These are phyloP conservation scores for Heteromormyrus szaboi DNA, from an alignment of 2,797 vertebrate genomes.

Conservation along the genomic window DNA sequence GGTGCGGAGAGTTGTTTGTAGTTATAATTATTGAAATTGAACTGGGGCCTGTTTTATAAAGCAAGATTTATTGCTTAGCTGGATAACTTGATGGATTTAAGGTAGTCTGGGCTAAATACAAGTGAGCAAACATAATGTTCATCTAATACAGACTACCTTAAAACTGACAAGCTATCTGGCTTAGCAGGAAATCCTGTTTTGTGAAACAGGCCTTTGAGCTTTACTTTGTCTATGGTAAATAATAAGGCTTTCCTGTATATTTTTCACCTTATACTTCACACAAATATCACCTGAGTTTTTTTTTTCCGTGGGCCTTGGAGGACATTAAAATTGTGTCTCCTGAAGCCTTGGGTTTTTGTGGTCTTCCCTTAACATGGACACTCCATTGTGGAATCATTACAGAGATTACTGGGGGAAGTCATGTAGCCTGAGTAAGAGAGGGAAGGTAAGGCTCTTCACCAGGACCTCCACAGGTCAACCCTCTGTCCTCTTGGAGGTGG, in stretches of 20 bases:
- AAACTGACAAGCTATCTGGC: background rate
- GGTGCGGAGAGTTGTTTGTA: background rate
- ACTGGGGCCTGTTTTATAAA: background rate
- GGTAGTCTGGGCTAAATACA: background rate
- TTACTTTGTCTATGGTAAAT: background rate
- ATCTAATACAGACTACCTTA: background rate
- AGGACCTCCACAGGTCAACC: background rate
- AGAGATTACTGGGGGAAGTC: background rate
- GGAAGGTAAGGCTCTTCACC: background rate
- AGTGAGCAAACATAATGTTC: background rate
- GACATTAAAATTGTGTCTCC: background rate
- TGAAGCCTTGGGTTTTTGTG: background rate
- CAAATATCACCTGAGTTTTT: background rate
- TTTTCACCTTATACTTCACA: background rate
- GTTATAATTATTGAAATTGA: background rate
- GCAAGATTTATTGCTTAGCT: background rate
- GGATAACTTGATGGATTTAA: background rate
- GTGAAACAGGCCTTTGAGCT: background rate
- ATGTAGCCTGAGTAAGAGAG: background rate
- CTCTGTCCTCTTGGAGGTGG: background rate
- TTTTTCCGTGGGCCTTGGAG: background rate
- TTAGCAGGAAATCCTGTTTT: background rate
- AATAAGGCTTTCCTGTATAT: background rate
- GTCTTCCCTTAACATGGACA: background rate
- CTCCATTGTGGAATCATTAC: background rate